These are phyloP conservation scores for Micromesistius poutassou DNA, from an alignment of 2,797 vertebrate species.

Conservation along the genomic window DNA sequence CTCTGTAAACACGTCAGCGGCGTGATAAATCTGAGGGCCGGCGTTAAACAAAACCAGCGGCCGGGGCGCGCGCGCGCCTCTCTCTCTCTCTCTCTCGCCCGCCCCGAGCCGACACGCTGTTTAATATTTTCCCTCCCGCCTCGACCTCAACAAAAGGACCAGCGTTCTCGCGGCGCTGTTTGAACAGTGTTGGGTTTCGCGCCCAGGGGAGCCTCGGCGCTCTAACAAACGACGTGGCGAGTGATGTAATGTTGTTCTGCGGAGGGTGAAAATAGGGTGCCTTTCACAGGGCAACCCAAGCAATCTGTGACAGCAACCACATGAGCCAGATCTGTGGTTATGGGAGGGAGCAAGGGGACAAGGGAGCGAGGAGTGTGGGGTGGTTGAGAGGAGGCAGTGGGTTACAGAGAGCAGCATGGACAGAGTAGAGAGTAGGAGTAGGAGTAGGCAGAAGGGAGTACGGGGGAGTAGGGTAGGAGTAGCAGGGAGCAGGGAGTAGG, in stretches of 20 bases:
- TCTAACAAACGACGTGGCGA: constrained; percentile 75
- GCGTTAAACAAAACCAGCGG: constrained; percentile 64
- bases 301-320: constrained; percentile 70
- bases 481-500: too few relatives aligned
- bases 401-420: too few relatives aligned
- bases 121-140: constrained; percentile 44
- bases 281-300: constrained; percentile 74
- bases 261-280: constrained; percentile 76
- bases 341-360: constrained; percentile 48
- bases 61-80: constrained; percentile 2
- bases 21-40: constrained; percentile 64
- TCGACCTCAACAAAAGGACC: constrained; percentile 75
- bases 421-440: too few relatives aligned
- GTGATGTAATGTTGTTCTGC: constrained; percentile 91
- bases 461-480: too few relatives aligned
- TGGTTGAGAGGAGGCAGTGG: too few relatives aligned
- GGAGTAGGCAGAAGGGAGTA: too few relatives aligned
- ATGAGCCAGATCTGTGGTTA: constrained; percentile 74
- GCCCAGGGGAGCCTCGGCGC: constrained; percentile 74
- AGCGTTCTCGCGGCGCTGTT: constrained; percentile 79
- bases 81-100: neutral
- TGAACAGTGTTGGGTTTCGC: constrained; percentile 85
- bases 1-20: constrained; percentile 64
- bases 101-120: constrained; percentile 38
- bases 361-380: constrained; percentile 33